A percentile compares a stretch with the other conserved stretches of the same genome.
phyloP scores from a whole-genome alignment of 2,113 vertebrate species.

The Lagopus leucura region DNA sequence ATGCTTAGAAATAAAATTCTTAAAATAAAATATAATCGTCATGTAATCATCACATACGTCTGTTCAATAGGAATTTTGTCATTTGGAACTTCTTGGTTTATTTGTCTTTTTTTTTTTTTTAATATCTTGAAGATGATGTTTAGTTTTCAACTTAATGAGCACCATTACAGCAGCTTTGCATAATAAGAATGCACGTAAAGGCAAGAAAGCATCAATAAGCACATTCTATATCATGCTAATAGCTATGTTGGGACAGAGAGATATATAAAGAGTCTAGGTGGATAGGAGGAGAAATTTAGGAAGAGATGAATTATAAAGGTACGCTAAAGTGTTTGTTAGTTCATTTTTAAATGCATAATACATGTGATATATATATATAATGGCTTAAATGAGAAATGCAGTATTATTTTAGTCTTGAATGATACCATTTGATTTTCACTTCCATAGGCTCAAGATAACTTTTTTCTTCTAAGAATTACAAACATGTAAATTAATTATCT shows the following conservation, averaged over 20 bases:
- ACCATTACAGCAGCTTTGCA: background rate
- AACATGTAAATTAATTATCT: background rate
- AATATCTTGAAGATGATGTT: background rate
- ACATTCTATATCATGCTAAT: background rate
- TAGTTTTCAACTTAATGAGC: conserved; percentile 20
- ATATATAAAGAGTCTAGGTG: background rate
- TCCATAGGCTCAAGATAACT: background rate
- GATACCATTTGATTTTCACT: background rate
- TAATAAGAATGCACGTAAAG: background rate
- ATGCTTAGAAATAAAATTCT: background rate
- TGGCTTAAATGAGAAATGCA: background rate
- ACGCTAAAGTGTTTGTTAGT: background rate
- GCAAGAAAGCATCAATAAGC: background rate
- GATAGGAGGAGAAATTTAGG: background rate
- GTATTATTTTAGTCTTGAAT: background rate
- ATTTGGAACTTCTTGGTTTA: background rate
- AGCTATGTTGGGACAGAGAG: background rate
- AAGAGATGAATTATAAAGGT: background rate
- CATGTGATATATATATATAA: background rate
- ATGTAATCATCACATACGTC: background rate
- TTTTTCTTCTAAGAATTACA: background rate
- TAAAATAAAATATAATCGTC: background rate
- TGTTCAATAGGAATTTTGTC: background rate
- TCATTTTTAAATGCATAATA: background rate
- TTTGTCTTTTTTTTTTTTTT: background rate